Evolutionary conservation across 2,888 invertebrate genomes (phyloP).

Genomic region (Meiosimyza decipiens): DNA sequence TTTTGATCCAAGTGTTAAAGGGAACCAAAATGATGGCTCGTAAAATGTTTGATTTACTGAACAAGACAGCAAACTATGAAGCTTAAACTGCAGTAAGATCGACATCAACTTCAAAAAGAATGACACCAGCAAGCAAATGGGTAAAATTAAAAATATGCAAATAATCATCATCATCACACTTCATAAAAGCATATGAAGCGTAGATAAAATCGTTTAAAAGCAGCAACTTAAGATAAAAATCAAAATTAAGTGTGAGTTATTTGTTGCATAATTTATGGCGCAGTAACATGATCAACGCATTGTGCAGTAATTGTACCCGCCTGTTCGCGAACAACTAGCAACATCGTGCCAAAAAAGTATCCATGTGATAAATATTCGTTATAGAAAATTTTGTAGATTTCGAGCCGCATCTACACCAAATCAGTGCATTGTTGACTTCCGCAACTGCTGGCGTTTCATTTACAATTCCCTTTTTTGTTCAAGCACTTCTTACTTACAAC

Average conservation of each 20-base stretch:
- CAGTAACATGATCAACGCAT: conserved; percentile 18
- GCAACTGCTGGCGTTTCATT: conserved; percentile 51
- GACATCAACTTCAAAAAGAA: conserved; percentile 7
- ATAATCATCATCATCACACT: conserved; percentile 31
- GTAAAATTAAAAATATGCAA: conserved; percentile 27
- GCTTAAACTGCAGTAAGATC: not conserved
- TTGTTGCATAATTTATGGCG: conserved; percentile 39
- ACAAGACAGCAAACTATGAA: conserved; percentile 6
- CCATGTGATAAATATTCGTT: not conserved
- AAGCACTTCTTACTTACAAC: conserved; percentile 58
- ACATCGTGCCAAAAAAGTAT: not conserved
- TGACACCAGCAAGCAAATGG: conserved; percentile 12
- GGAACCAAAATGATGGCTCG: conserved; percentile 45
- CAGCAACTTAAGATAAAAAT: conserved; percentile 26
- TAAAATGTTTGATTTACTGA: conserved; percentile 58
- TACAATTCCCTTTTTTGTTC: conserved; percentile 60
- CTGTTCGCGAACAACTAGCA: conserved; percentile 34
- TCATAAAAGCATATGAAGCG: conserved; percentile 22
- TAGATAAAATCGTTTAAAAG: conserved; percentile 9
- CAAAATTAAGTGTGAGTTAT: conserved; percentile 33
- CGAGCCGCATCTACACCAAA: conserved; percentile 43
- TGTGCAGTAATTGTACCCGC: conserved; percentile 27
- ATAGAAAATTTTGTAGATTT: too few relatives aligned
- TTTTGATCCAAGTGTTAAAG: conserved; percentile 25
- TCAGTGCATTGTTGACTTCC: conserved; percentile 30